These are phyloP conservation scores for Porites cylindrica DNA, from an alignment of 92 coral and sea anemone species.

Conservation along the genomic window DNA sequence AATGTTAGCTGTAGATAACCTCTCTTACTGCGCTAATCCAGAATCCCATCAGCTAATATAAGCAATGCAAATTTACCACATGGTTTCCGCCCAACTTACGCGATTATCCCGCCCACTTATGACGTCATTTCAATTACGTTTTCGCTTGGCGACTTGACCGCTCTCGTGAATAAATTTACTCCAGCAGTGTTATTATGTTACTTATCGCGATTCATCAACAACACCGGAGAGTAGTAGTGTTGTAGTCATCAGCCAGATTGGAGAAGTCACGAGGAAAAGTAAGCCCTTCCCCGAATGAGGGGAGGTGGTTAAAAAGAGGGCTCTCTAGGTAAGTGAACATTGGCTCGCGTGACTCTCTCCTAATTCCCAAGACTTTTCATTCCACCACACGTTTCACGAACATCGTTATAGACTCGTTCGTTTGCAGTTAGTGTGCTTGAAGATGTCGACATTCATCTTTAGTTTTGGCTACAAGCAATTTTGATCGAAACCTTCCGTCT, in stretches of 20 bases:
- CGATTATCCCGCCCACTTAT: not conserved
- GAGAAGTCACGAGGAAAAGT: conserved; percentile 54
- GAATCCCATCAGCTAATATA: not conserved
- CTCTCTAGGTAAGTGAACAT: conserved; percentile 56
- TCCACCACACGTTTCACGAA: not conserved
- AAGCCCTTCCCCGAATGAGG: conserved; percentile 47
- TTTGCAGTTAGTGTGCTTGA: not conserved
- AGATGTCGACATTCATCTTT: not conserved
- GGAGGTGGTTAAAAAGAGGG: conserved; percentile 76
- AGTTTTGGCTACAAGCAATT: not conserved
- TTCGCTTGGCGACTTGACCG: not conserved
- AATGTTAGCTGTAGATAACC: too few species aligned
- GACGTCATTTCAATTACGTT: conserved; percentile 15
- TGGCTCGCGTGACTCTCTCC: conserved; percentile 19
- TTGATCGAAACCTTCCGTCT: not conserved
- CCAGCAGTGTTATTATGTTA: not conserved
- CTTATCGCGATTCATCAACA: not conserved
- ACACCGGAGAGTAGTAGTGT: not conserved
- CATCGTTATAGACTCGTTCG: not conserved
- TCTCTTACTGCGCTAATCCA: too few species aligned
- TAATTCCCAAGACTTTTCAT: not conserved
- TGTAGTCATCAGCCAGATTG: conserved; percentile 33
- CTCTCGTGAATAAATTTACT: conserved; percentile 16
- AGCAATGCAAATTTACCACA: not conserved
- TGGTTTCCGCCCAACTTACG: not conserved